phyloP scores from a whole-genome alignment of 1,140 invertebrate species.

The Zophobas atratus region DNA sequence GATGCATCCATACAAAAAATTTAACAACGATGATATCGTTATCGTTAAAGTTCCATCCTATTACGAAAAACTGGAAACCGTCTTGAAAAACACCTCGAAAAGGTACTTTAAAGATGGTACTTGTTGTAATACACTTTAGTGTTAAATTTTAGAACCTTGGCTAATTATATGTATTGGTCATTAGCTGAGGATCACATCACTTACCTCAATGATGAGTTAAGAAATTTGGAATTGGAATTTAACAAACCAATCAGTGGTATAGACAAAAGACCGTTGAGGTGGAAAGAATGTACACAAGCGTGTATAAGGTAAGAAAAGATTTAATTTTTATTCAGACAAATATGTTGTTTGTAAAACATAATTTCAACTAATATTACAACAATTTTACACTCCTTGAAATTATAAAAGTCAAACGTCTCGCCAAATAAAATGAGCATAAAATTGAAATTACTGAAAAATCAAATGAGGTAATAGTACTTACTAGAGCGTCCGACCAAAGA shows the following conservation, averaged over 20 bases:
- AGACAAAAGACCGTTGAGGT: neutral
- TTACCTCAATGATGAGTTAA: constrained; percentile 39
- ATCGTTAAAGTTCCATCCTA: constrained; percentile 87
- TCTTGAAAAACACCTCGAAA: constrained; percentile 74
- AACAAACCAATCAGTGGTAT: constrained; percentile 27
- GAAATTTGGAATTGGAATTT: constrained; percentile 36
- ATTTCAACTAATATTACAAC: no score
- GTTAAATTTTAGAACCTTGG: constrained; percentile 28
- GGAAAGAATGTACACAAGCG: constrained; percentile 38
- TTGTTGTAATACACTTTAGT: neutral
- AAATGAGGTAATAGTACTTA: no score
- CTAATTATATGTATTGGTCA: constrained; percentile 43
- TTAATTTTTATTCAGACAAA: no score
- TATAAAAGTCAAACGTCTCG: no score
- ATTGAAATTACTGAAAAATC: no score
- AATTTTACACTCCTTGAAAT: no score
- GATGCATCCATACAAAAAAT: constrained; percentile 74
- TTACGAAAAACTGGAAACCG: constrained; percentile 77
- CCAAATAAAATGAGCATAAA: no score
- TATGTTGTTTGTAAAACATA: no score
- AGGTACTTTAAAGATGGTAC: constrained; percentile 62
- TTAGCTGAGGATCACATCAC: constrained; percentile 17
- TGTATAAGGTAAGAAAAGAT: constrained; percentile 8
- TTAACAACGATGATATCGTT: constrained; percentile 80
- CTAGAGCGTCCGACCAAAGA: no score